Conservation (phyloP, 2,113 vertebrate genomes). For the Nesospiza acunhae region DNA sequence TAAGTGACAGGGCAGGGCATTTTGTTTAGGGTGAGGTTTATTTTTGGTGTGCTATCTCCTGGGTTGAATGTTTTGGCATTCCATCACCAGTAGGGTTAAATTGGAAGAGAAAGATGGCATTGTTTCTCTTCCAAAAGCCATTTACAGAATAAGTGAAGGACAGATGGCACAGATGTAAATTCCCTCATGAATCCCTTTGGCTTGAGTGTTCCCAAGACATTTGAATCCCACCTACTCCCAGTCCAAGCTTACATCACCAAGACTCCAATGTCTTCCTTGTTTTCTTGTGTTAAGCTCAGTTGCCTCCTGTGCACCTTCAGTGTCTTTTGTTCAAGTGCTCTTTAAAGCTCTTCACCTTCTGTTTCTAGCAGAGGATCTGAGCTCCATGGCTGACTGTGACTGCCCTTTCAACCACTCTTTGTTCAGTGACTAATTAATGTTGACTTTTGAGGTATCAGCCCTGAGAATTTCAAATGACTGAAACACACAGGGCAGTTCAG, state of each 20-base stretch:
- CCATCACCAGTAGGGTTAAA: neutral
- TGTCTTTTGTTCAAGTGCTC: neutral
- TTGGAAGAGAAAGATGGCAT: neutral
- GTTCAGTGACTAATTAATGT: neutral
- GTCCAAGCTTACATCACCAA: neutral
- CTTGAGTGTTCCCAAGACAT: neutral
- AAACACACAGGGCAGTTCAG: neutral
- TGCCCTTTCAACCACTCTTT: neutral
- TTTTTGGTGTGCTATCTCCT: neutral
- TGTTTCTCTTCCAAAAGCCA: neutral
- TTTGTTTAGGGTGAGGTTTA: neutral
- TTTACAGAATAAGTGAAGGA: neutral
- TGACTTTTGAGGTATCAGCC: neutral
- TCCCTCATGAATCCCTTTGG: neutral
- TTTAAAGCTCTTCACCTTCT: neutral
- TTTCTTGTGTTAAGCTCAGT: neutral
- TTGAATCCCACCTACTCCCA: neutral
- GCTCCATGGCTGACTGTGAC: neutral
- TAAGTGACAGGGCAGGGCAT: neutral
- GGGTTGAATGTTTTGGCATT: neutral
- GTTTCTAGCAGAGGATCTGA: neutral
- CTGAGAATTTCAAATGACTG: neutral
- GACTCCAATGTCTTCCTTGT: neutral
- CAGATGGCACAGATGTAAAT: neutral
- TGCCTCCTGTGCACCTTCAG: neutral